Evolutionary conservation across 92 coral and sea anemone genomes (phyloP), one percentile per base, ranked within the genome.

Genomic region (Isaurus tuberculatus): DNA sequence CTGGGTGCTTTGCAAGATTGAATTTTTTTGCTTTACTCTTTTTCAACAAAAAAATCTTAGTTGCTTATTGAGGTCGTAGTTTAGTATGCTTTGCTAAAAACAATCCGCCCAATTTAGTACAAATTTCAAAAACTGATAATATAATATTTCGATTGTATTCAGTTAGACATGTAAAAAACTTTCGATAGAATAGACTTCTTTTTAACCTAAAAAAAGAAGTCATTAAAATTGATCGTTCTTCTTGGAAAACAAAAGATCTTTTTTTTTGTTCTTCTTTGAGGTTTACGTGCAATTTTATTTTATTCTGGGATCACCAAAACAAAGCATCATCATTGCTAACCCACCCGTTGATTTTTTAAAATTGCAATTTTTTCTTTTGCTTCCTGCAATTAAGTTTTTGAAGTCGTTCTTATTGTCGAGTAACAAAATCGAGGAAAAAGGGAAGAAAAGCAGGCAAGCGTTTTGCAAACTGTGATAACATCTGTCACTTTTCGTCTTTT

Each of bases 321-420:
- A 57, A 51, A 77, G 31, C 57, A 14, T 23, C n/a, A 30, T 33
- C 3, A 3, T 32, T n/a, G 32, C 17, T 8, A 36, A 25, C 5
- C 82, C 82, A 36, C 82, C 70, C 82, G 82, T 19, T 13, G 82
- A 32, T 57, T 58, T 61, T 34, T 25, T 22, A 22, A 40, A 77
- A 63, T 63, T 29, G 17, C 1, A 17, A 58, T 77, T 36, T 36
- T 34, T 75, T 13, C 22, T 33, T 43, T 29, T 27, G 66, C 46
- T 49, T 13, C 32, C 31, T 16, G 42, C 20, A 19, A 20, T 5
- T 34, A 2, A 43, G 37, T 3, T 9, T 44, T 42, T 44, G 37
- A 8, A 28, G 14, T 16, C n/a, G 2, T 8, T 6, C 17, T 3
- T 42, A 10, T 17, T 17, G 43, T 19, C 6, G 13, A 16, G 11